A percentile compares a stretch with the other conserved stretches of the same genome.
Evolutionary conservation across 2,113 vertebrate species (phyloP).

Genomic region (Amphilophus citrinellus): DNA sequence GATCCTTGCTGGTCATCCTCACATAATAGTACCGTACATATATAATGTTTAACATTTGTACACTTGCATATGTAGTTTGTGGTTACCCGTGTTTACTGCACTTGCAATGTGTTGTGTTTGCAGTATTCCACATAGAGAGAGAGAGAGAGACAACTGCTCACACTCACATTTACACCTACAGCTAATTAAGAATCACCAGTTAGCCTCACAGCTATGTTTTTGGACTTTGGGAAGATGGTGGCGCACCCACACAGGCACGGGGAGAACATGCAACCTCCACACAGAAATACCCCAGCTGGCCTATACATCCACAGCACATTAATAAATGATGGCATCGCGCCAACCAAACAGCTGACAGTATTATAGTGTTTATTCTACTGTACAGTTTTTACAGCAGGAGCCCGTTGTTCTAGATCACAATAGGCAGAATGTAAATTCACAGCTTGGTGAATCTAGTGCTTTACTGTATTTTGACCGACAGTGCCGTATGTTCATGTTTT

Average conservation of each 20-base stretch:
- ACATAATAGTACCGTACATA: background rate
- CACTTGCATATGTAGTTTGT: background rate
- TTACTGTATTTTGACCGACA: background rate
- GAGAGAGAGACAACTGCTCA: background rate
- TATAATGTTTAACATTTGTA: background rate
- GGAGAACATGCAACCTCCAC: background rate
- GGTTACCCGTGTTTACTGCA: background rate
- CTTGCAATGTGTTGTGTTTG: background rate
- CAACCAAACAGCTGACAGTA: background rate
- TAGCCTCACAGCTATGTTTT: background rate
- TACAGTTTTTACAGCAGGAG: background rate
- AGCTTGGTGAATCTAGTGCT: background rate
- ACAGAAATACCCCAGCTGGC: background rate
- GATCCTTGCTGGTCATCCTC: slow-evolving; percentile 8
- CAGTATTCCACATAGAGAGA: background rate
- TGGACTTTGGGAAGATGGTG: background rate
- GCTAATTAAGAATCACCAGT: too few species aligned
- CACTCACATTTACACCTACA: slow-evolving; percentile 1
- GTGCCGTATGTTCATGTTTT: background rate
- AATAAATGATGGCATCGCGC: background rate
- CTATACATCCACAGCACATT: background rate
- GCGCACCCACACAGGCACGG: background rate
- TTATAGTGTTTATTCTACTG: background rate
- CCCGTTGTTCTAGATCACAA: background rate
- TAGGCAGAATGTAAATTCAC: background rate